phyloP scores from a whole-genome alignment of 23 tunicate genomes.

The Trididemnum nubilum region DNA sequence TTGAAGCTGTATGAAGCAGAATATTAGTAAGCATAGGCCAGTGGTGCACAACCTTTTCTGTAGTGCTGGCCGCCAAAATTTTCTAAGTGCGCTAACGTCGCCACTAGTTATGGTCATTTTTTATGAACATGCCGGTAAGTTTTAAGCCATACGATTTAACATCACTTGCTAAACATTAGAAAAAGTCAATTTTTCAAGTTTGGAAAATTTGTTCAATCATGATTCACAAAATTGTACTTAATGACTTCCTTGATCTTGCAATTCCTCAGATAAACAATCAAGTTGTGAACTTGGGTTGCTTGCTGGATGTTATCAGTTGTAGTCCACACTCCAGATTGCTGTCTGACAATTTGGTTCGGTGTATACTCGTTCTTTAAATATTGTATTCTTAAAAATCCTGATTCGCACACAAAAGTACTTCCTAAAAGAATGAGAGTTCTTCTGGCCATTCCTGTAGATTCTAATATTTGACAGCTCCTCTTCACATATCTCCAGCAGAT shows the following conservation, averaged over 20 bases:
- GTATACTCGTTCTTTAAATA: slow-evolving; percentile 29
- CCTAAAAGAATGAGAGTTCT: slow-evolving; percentile 51
- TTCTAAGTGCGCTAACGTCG: slow-evolving; percentile 7
- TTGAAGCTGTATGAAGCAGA: no score
- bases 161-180: slow-evolving; percentile 14
- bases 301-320: slow-evolving; percentile 43
- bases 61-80: slow-evolving; percentile 8
- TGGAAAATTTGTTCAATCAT: slow-evolving; percentile 19
- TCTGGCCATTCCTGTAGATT: slow-evolving; percentile 35
- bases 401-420: slow-evolving; percentile 53
- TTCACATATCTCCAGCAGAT: slow-evolving; percentile 38
- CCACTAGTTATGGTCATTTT: slow-evolving; percentile 18
- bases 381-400: slow-evolving; percentile 40
- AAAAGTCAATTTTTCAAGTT: slow-evolving; percentile 20
- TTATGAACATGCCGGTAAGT: background rate
- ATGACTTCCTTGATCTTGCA: slow-evolving; percentile 47
- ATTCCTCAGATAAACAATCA: slow-evolving; percentile 23
- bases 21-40: background rate
- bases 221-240: slow-evolving; percentile 14
- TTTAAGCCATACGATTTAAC: slow-evolving; percentile 6
- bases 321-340: slow-evolving; percentile 37
- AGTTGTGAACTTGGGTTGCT: slow-evolving; percentile 32
- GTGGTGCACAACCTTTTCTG: slow-evolving; percentile 15
- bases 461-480: slow-evolving; percentile 22
- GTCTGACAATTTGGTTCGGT: slow-evolving; percentile 39